These are phyloP conservation scores for Rosalia funebris DNA, from an alignment of 2,888 invertebrate genomes.

Conservation along the genomic window DNA sequence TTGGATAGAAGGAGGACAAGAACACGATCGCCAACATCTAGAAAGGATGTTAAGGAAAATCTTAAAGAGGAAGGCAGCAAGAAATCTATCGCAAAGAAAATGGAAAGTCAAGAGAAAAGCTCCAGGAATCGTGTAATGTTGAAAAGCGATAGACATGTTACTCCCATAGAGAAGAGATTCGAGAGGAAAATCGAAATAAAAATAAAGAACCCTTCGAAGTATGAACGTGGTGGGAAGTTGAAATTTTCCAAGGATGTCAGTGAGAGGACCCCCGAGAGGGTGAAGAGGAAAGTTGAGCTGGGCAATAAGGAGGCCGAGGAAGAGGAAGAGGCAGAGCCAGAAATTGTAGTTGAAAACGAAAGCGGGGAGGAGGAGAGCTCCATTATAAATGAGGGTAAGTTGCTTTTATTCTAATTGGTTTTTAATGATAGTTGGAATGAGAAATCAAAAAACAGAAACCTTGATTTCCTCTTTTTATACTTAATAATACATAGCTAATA, in stretches of 20 bases:
- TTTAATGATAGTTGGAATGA: too few species aligned
- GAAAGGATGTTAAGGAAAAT: conserved; percentile 16
- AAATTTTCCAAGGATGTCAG: conserved; percentile 32
- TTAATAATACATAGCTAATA: too few species aligned
- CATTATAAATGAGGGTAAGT: conserved; percentile 45
- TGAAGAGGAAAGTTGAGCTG: conserved; percentile 48
- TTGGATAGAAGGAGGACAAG: conserved; percentile 14
- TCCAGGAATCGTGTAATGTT: conserved; percentile 34
- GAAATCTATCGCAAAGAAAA: conserved; percentile 22
- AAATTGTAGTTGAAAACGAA: conserved; percentile 53
- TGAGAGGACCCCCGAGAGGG: conserved; percentile 26
- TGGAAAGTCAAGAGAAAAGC: conserved; percentile 24
- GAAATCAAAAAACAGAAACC: too few species aligned
- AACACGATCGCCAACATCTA: neutral
- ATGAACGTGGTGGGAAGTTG: conserved; percentile 46
- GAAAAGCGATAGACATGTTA: conserved; percentile 37
- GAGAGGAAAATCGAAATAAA: conserved; percentile 60
- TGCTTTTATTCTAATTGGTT: conserved; percentile 4
- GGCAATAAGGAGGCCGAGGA: conserved; percentile 38
- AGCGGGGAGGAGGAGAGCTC: conserved; percentile 47
- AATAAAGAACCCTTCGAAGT: conserved; percentile 60
- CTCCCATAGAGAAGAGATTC: conserved; percentile 39
- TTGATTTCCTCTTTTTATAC: too few species aligned
- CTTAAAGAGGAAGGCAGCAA: conserved; percentile 23
- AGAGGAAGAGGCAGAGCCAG: conserved; percentile 45